Conservation (phyloP, 2,888 invertebrate genomes). For the Hetaerina titia region DNA sequence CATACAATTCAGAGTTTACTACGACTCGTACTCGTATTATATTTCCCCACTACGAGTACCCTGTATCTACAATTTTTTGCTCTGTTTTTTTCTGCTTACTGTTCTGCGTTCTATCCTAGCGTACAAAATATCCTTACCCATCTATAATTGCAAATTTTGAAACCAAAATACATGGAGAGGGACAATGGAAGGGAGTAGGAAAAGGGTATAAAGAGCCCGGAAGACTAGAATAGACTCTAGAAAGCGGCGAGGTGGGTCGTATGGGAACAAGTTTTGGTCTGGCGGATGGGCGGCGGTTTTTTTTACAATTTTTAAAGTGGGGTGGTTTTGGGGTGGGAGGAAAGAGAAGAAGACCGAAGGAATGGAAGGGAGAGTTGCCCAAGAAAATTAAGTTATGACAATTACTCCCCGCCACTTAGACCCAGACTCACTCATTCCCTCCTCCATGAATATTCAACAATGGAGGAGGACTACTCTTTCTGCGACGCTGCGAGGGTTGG, state of each 20-base stretch:
- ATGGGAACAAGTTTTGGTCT: background rate
- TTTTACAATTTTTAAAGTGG: background rate
- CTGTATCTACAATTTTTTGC: too few species aligned
- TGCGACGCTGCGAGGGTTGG: background rate
- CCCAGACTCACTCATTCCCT: conserved; percentile 46
- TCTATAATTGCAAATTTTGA: too few species aligned
- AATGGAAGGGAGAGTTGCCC: background rate
- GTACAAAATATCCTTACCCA: too few species aligned
- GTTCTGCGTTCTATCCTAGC: too few species aligned
- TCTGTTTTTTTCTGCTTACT: too few species aligned
- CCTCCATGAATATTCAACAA: conserved; percentile 59
- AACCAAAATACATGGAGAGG: too few species aligned
- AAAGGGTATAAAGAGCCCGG: too few species aligned
- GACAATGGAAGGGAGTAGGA: too few species aligned
- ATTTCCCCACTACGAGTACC: too few species aligned
- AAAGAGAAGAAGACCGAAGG: background rate
- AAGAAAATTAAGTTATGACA: conserved; percentile 65
- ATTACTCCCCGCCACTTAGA: conserved; percentile 63
- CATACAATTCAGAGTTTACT: too few species aligned
- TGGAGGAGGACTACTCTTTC: conserved; percentile 44
- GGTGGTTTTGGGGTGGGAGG: background rate
- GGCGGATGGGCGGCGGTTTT: background rate
- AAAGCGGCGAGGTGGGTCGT: background rate
- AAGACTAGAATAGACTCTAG: too few species aligned
- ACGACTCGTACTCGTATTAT: too few species aligned